Conservation (phyloP, 2,888 invertebrate genomes). For the Crematogaster levior region DNA sequence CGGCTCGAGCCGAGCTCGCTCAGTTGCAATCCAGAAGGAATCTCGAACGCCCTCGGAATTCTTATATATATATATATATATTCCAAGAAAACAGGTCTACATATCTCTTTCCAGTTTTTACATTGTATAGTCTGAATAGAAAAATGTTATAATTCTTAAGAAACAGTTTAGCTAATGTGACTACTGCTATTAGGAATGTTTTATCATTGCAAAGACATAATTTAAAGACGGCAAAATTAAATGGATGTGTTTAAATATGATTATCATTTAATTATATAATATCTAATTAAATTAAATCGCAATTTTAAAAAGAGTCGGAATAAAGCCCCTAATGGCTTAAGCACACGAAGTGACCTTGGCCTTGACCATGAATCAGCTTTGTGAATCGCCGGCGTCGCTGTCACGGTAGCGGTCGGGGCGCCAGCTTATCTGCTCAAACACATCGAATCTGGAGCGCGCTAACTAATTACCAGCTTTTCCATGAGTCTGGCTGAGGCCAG, state of each 20-base stretch:
- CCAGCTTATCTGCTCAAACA: slow-evolving; percentile 75
- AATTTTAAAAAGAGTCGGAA: neutral
- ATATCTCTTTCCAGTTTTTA: neutral
- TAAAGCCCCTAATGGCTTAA: neutral
- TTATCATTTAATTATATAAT: neutral
- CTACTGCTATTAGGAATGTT: neutral
- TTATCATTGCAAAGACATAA: neutral
- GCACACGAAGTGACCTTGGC: slow-evolving; percentile 66
- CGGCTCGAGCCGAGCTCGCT: neutral
- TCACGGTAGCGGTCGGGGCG: slow-evolving; percentile 64
- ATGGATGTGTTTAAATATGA: neutral
- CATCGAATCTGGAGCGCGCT: slow-evolving; percentile 77
- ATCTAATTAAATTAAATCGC: neutral
- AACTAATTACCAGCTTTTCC: slow-evolving; percentile 77
- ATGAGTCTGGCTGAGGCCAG: slow-evolving; percentile 68
- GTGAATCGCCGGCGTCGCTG: slow-evolving; percentile 60
- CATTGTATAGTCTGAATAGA: neutral
- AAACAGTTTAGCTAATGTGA: neutral
- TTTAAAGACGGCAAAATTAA: neutral
- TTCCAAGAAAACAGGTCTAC: slow-evolving; percentile 1
- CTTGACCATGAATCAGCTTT: slow-evolving; percentile 71
- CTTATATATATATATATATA: too few species aligned
- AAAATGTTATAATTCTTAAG: neutral
- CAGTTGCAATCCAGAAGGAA: neutral
- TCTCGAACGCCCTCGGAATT: neutral